Evolutionary conservation across 92 coral and sea anemone species (phyloP), one percentile per base, ranked within the genome.

Genomic region (Umimayanthus chanpuru): DNA sequence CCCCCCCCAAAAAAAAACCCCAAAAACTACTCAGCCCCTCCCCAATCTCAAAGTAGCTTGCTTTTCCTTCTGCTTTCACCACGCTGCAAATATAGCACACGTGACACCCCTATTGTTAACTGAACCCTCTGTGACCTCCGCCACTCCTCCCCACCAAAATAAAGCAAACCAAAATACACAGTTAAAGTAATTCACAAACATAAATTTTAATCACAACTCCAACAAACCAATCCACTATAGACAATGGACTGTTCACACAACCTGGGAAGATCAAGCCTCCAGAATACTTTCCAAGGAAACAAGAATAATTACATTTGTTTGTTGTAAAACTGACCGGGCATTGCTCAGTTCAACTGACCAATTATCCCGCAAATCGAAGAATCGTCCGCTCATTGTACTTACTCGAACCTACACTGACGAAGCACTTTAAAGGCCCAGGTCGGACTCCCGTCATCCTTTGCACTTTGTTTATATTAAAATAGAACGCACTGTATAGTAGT

Each of bases 211-310:
- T 75, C n/a, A 39, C 16, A 53, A 53, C 20, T 53, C 58, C 16
- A 53, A 14, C 14, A 11, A 12, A 53, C 58, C 79, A 39, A 43
- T 75, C 68, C 68, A 61, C 25, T 61, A 7, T 61, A 21, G n/a
- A 61, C 6, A 61, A 3, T 20, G 25, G 67, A 61, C 25, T 61
- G 67, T 61, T 3, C 25, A 7, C 40, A 75, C 50, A 38, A 75
- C 79, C 15, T 75, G 44, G 50, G 79, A 74, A 25, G 79, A 18
- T 20, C 23, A 40, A 75, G 47, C 79, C 53, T 36, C 79, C 79
- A 21, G n/a, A 18, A 36, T 20, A 75, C 16, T 38, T 75, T 75
- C 50, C 79, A 75, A 14, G 26, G 29, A 75, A 75, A 75, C 79
- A 75, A 75, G 26, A 75, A 39, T 39, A 75, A 39, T 39, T 75